Conservation (phyloP, 2,113 vertebrate genomes). For the Bettongia penicillata region DNA sequence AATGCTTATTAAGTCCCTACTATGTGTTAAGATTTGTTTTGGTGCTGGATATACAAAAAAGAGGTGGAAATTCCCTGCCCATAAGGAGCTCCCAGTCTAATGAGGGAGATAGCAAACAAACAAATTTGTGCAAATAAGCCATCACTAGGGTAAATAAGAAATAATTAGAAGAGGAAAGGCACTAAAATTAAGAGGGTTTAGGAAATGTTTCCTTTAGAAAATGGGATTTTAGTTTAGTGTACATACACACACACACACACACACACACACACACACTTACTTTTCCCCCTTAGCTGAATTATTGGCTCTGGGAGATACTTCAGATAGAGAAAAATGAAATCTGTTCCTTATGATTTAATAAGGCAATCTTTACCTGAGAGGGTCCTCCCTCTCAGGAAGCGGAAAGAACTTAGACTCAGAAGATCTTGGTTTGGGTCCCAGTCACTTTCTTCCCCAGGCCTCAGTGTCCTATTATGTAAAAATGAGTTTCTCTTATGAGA, state of each 20-base stretch:
- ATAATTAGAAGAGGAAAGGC: not conserved
- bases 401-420: not conserved
- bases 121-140: not conserved
- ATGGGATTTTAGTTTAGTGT: not conserved
- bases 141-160: not conserved
- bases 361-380: conserved; percentile 64
- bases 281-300: conserved; percentile 40
- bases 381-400: not conserved
- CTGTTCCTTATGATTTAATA: conserved; percentile 60
- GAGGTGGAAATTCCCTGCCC: not conserved
- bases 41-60: not conserved
- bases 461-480: not conserved
- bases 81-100: not conserved
- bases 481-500: not conserved
- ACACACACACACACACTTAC: not conserved
- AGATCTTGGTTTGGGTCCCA: not conserved
- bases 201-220: not conserved
- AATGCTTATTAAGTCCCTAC: not conserved
- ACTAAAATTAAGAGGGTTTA: not conserved
- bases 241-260: not conserved
- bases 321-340: conserved; percentile 46
- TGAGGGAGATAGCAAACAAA: not conserved
- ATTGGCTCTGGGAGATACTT: conserved; percentile 52
- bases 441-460: not conserved
- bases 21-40: not conserved